phyloP scores from a whole-genome alignment of 2,797 vertebrate genomes.

The Anas georgica region DNA sequence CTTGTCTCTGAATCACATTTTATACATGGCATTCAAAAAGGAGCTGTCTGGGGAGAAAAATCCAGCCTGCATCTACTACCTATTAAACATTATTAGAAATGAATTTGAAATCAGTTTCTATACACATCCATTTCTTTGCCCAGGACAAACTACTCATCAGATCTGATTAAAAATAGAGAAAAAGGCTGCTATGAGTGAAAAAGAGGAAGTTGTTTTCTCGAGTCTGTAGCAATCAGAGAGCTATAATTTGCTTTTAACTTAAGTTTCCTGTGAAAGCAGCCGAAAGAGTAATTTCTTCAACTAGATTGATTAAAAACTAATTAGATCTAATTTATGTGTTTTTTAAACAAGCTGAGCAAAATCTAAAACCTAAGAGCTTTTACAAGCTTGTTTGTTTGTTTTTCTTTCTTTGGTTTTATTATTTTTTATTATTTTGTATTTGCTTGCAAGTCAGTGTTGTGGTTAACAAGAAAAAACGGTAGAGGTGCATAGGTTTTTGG shows the following conservation, averaged over 20 bases:
- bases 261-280: constrained; percentile 36
- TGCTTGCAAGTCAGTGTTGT: neutral
- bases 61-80: neutral
- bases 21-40: neutral
- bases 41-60: neutral
- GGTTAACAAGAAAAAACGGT: neutral
- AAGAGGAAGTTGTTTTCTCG: constrained; percentile 36
- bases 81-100: constrained; percentile 4
- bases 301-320: constrained; percentile 51
- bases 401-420: too few relatives aligned
- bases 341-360: constrained; percentile 39
- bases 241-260: constrained; percentile 59
- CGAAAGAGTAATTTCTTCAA: constrained; percentile 50
- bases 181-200: constrained; percentile 41
- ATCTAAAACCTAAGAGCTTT: neutral
- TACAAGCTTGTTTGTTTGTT: neutral
- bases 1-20: constrained; percentile 1
- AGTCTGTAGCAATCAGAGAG: constrained; percentile 29
- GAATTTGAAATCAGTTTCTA: constrained; percentile 20
- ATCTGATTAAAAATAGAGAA: constrained; percentile 58
- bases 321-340: constrained; percentile 50
- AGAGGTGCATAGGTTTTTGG: neutral
- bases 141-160: constrained; percentile 27
- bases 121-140: neutral
- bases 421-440: neutral